Base-by-base conservation (phyloP, 2,888 invertebrate species). In the Hyposoter didymator region DNA sequence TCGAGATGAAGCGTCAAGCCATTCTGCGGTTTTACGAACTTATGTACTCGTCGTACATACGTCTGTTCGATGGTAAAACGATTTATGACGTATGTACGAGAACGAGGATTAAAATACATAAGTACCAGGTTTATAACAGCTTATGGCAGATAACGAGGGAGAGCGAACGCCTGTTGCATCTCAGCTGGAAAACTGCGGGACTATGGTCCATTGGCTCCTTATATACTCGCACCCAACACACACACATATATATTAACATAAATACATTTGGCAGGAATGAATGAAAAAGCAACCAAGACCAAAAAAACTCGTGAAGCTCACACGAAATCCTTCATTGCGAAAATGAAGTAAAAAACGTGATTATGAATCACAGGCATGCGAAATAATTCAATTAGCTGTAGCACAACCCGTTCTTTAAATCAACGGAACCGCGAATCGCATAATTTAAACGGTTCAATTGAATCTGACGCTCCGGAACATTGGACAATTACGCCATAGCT, bases 91-190 rank as follows among this genome's bases (percentile, higher is more conserved):
- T 49, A 62, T 69, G 55, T 67, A 52, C 35, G 45, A 67, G 64
- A 43, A 45, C 70, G 64, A 8, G 75, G 72, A 78, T 73, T 75
- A 64, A 83, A 85, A 78, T 81, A 74, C 49, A 76, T 22, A 78
- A 78, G 76, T 78, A 72, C 72, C 62, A 59, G 76, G 73, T 73
- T 80, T 69, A 76, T 83, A 83, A 83, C 73, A 74, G 80, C 80
- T 83, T 81, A 83, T 83, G 80, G 62, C 80, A 74, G 76, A 80
- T 83, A 85, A 80, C 78, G 79, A 79, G 62, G 22, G 47, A 66
- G 45, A 35, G 75, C 47, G 49, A 85, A 85, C 85, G 85, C 85
- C 85, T 85, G 85, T 85, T 85, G 85, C 85, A 80, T 80, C 73
- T 28, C 78, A 76, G 72, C 76, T 79, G 67, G 76, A 76, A 67